Base-by-base conservation (phyloP, 35 echinoderm and acorn worm genomes). In the Hemicentrotus pulcherrimus region DNA sequence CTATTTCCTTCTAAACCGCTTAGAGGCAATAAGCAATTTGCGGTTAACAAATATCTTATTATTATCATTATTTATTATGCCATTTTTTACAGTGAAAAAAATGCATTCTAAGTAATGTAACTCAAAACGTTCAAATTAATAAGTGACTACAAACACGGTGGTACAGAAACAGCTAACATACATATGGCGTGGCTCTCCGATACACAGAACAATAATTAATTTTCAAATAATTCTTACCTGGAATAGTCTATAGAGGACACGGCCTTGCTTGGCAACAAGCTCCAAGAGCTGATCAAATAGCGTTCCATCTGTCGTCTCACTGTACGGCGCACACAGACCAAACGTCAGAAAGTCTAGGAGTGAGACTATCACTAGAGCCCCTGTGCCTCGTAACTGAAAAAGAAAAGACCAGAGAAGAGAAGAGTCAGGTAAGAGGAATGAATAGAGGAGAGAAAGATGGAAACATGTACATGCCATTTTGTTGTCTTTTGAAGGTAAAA, bases 321-420 rank as follows among this genome's bases (percentile, higher is more conserved):
- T 98, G 94, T 99, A 99, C 15, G 98, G 98, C 4, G 98, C 98
- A 95, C 98, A 99, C 85, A 99, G 97, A 46, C 96, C 98, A 96
- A 98, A 99, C 15, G 98, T 99, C 95, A 99, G 92, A 94, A 99
- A 99, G 94, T 98, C 98, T 30, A 99, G 94, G 95, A 99, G 86
- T 19, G 98, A 96, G 14, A 94, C 95, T 31, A 98, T 98, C 58
- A 99, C 98, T 14, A 99, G 85, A 5, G 98, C 98, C 31, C 98
- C 98, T 8, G 98, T 98, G 12, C 97, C 97, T 41, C 97, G 98
- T 41, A 65, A 50, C 98, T 98, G 91, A 32, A 33, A 45, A 59
- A 92, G 48, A 31, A 92, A 95, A 47, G 31, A 70, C 24, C 15
- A 28, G 4, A 55, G 4, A 55, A 5, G 2, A 24, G n/a, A 91